A percentile compares a stretch with the other conserved stretches of the same genome.
Conservation (phyloP, 2,797 vertebrate species). For the Glossophaga mutica region DNA sequence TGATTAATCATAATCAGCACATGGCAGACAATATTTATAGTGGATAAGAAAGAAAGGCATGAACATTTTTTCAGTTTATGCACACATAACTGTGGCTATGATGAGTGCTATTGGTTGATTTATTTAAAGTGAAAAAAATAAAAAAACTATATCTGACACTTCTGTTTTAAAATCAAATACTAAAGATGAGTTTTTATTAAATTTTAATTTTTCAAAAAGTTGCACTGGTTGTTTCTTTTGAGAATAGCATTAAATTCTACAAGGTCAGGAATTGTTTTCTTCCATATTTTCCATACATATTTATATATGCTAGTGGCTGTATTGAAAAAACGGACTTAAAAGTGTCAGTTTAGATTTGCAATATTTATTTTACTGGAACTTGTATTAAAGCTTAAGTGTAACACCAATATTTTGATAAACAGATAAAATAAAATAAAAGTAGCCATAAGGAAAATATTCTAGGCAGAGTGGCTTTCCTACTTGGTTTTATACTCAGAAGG, state of each 20-base stretch:
- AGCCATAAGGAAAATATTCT: neutral
- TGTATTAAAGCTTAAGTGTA: neutral
- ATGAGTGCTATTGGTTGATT: neutral
- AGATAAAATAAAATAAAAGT: neutral
- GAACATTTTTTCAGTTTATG: neutral
- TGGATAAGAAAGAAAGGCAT: neutral
- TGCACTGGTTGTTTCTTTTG: neutral
- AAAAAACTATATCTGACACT: neutral
- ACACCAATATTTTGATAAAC: neutral
- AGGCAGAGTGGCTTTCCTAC: neutral
- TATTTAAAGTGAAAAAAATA: conserved; percentile 11
- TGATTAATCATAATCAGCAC: neutral
- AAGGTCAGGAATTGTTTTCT: neutral
- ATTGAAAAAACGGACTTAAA: neutral
- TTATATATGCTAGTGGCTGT: neutral
- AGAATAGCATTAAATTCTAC: neutral
- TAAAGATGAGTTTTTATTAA: neutral
- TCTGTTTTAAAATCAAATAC: neutral
- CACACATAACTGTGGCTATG: neutral
- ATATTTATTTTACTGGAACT: neutral
- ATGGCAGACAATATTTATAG: neutral
- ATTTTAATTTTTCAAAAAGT: neutral
- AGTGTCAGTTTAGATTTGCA: neutral
- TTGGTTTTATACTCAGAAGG: neutral
- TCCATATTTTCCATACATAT: neutral